phyloP scores from a whole-genome alignment of 92 coral and sea anemone genomes.

The Pocillopora meandrina region DNA sequence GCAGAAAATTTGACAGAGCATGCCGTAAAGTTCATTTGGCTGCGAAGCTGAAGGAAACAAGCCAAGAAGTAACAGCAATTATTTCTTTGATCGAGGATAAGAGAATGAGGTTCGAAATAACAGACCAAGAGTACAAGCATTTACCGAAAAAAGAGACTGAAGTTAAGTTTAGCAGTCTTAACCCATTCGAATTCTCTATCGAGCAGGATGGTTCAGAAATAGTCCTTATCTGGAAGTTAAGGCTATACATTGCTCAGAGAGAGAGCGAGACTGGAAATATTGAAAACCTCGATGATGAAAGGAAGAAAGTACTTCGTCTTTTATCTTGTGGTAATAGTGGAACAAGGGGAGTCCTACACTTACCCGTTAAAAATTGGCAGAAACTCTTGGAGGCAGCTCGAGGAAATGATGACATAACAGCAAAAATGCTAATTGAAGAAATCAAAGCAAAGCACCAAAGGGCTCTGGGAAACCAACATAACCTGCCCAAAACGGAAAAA shows the following conservation, averaged over 20 bases:
- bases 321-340: not conserved
- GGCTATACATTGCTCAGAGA: slow-evolving; percentile 52
- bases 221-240: slow-evolving; percentile 54
- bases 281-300: not conserved
- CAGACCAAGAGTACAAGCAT: slow-evolving; percentile 39
- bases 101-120: slow-evolving; percentile 43
- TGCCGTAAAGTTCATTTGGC: slow-evolving; percentile 64
- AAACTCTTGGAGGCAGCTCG: not conserved
- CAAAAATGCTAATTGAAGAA: not conserved
- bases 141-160: slow-evolving; percentile 48
- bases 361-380: slow-evolving; percentile 10
- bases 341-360: not conserved
- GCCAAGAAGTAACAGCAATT: slow-evolving; percentile 44
- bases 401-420: not conserved
- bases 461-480: too few relatives aligned
- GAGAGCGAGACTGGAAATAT: not conserved
- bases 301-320: not conserved
- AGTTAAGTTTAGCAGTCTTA: slow-evolving; percentile 64
- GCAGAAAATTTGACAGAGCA: slow-evolving; percentile 67
- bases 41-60: slow-evolving; percentile 46
- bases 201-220: slow-evolving; percentile 22
- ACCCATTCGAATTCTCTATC: slow-evolving; percentile 36
- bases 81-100: slow-evolving; percentile 56
- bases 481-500: not conserved
- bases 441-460: not conserved